phyloP scores from a whole-genome alignment of 1,140 invertebrate species.

The Cherax destructor region DNA sequence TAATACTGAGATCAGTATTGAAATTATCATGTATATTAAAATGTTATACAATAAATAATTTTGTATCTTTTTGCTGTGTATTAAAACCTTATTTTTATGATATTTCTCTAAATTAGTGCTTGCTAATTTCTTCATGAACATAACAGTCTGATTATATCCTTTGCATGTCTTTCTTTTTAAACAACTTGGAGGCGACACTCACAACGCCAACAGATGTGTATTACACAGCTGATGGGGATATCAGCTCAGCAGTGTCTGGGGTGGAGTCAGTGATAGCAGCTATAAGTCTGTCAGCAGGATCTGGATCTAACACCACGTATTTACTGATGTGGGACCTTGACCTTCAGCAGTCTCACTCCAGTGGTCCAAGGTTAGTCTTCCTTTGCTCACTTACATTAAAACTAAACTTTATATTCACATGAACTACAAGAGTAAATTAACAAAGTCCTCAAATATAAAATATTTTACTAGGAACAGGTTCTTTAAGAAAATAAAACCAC shows the following conservation, averaged over 20 bases:
- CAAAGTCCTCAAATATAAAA: too few species aligned
- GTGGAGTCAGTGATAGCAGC: constrained; percentile 5
- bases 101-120: too few species aligned
- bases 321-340: constrained; percentile 33
- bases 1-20: too few species aligned
- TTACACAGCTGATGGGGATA: constrained; percentile 24
- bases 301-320: constrained; percentile 17
- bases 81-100: too few species aligned
- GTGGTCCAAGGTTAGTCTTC: background rate
- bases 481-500: too few species aligned
- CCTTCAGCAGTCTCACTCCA: background rate
- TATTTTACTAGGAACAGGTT: too few species aligned
- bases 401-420: too few species aligned
- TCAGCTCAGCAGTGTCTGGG: constrained; percentile 1
- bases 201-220: constrained; percentile 12
- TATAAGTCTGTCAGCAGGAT: constrained; percentile 21
- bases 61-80: too few species aligned
- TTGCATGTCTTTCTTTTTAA: background rate
- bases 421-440: too few species aligned
- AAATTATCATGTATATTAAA: too few species aligned
- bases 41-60: too few species aligned
- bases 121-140: background rate
- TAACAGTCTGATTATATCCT: background rate
- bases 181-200: constrained; percentile 18
- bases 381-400: too few species aligned